These are phyloP conservation scores for Muntiacus muntjak DNA, from an alignment of 2,113 vertebrate genomes.

Conservation along the genomic window DNA sequence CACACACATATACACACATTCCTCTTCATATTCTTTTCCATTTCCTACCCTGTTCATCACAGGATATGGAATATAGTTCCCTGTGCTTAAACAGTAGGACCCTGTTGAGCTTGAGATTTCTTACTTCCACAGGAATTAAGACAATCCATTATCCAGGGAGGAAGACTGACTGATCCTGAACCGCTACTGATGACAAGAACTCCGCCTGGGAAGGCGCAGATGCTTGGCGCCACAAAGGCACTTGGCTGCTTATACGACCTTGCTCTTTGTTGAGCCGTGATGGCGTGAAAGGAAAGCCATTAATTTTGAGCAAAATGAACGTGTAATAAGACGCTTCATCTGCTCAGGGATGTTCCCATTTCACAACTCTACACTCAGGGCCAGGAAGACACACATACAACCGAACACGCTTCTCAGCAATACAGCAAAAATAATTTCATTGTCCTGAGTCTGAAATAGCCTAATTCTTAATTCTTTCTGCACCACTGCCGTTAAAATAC, in stretches of 20 bases:
- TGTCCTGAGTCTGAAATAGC: not conserved
- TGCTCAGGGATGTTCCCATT: not conserved
- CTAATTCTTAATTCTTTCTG: not conserved
- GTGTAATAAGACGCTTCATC: not conserved
- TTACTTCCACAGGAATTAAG: not conserved
- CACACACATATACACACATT: accelerated
- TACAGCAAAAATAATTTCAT: not conserved
- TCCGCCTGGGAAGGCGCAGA: not conserved
- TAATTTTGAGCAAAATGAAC: not conserved
- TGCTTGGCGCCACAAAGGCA: not conserved
- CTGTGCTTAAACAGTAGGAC: not conserved
- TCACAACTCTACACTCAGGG: not conserved
- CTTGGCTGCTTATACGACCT: not conserved
- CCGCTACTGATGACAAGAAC: not conserved
- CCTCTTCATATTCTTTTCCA: not conserved
- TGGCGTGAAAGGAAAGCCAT: not conserved
- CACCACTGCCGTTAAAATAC: not conserved
- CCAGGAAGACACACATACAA: not conserved
- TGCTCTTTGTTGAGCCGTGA: not conserved
- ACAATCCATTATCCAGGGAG: not conserved
- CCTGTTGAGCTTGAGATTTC: not conserved
- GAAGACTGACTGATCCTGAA: not conserved
- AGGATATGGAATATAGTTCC: not conserved
- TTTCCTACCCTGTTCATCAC: not conserved
- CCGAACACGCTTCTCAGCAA: not conserved